phyloP scores from a whole-genome alignment of 2,113 vertebrate genomes.

The Planiliza haematocheilus region DNA sequence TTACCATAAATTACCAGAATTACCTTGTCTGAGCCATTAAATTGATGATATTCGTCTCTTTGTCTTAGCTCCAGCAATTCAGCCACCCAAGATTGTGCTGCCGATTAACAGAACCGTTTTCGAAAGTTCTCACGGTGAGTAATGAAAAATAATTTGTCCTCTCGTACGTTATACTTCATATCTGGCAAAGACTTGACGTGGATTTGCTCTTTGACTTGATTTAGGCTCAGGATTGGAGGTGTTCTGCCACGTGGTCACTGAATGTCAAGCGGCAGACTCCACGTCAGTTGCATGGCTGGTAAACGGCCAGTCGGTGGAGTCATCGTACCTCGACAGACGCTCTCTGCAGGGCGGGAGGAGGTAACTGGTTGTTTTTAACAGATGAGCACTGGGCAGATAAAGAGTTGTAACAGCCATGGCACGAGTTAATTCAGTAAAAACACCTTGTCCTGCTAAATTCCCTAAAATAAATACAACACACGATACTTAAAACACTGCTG shows the following conservation, averaged over 20 bases:
- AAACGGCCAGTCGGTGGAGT: constrained; percentile 66
- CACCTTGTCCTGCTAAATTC: no score
- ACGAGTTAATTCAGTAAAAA: no score
- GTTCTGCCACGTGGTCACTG: constrained; percentile 70
- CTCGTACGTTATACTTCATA: background rate
- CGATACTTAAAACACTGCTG: no score
- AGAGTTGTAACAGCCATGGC: no score
- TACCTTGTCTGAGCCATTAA: background rate
- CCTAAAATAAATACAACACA: no score
- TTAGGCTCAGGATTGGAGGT: constrained; percentile 77
- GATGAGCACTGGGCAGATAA: no score
- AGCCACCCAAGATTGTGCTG: constrained; percentile 68
- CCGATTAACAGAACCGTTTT: constrained; percentile 72
- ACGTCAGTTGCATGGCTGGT: constrained; percentile 79
- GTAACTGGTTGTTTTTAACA: constrained; percentile 41
- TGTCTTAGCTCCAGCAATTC: constrained; percentile 12
- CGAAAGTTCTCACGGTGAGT: constrained; percentile 72
- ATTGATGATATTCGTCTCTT: background rate
- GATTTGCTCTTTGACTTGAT: background rate
- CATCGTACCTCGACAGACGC: constrained; percentile 64
- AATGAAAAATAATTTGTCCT: background rate
- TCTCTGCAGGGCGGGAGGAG: constrained; percentile 64
- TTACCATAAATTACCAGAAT: background rate
- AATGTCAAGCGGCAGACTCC: constrained; percentile 37
- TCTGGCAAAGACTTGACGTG: background rate